phyloP scores from a whole-genome alignment of 2,888 invertebrate genomes.

The Pimpla rufipes region DNA sequence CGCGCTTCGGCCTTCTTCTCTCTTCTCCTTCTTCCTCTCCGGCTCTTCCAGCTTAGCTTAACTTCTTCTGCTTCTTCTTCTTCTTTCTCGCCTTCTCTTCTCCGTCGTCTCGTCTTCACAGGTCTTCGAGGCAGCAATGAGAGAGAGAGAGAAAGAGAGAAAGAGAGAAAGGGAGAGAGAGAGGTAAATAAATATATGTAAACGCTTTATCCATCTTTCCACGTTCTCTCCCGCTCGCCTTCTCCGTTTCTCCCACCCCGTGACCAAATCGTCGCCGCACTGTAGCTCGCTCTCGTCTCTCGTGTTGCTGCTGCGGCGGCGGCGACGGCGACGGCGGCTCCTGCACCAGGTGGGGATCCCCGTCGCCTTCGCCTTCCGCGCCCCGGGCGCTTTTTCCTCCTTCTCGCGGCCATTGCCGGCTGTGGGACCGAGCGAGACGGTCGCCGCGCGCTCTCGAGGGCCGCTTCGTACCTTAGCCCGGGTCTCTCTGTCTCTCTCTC shows the following conservation, averaged over 20 bases:
- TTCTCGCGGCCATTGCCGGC: slow-evolving; percentile 17
- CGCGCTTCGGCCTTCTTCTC: slow-evolving; percentile 53
- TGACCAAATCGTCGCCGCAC: slow-evolving; percentile 51
- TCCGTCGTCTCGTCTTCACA: slow-evolving; percentile 24
- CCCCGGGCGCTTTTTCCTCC: slow-evolving; percentile 69
- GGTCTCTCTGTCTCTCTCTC: slow-evolving; percentile 53
- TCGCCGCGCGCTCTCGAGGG: slow-evolving; percentile 54
- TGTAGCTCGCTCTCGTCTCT: slow-evolving; percentile 41
- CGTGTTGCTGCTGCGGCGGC: background rate
- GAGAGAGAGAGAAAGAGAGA: slow-evolving; percentile 1
- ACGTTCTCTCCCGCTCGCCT: slow-evolving; percentile 44
- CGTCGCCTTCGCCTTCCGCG: slow-evolving; percentile 69
- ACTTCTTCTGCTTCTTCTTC: slow-evolving; percentile 65
- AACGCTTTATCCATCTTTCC: slow-evolving; percentile 66
- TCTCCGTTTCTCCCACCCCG: slow-evolving; percentile 49
- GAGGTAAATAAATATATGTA: slow-evolving; percentile 31
- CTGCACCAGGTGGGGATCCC: slow-evolving; percentile 67
- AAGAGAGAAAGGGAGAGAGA: slow-evolving; percentile 31
- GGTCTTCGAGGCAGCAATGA: background rate
- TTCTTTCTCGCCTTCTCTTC: slow-evolving; percentile 61
- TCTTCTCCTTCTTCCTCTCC: slow-evolving; percentile 24
- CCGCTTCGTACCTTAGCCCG: slow-evolving; percentile 61
- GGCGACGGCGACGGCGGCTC: background rate
- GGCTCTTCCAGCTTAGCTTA: slow-evolving; percentile 44
- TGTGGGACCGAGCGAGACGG: slow-evolving; percentile 31